Conservation (phyloP, 92 coral and sea anemone genomes). For the Zoanthus sansibaricus region DNA sequence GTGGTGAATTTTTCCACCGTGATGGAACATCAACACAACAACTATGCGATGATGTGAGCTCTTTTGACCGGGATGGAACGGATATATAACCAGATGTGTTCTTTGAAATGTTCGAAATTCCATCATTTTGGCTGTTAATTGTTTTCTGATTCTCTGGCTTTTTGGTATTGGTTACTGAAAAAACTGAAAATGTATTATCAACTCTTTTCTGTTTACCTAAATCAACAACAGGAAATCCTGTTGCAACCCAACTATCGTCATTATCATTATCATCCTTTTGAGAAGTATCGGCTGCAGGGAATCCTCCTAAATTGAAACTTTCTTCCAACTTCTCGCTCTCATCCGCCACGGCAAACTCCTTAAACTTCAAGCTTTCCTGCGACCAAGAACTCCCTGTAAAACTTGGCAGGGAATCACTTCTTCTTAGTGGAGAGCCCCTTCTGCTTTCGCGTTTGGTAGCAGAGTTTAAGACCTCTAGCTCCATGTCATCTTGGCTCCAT, state of each 20-base stretch:
- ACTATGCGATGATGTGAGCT: slow-evolving; percentile 60
- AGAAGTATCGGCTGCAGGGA: slow-evolving; percentile 47
- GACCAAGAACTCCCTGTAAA: slow-evolving; percentile 89
- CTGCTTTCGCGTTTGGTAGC: slow-evolving; percentile 30
- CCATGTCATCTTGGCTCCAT: slow-evolving; percentile 65
- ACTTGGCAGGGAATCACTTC: slow-evolving; percentile 86
- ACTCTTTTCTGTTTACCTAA: slow-evolving; percentile 53
- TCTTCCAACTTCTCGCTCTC: slow-evolving; percentile 43
- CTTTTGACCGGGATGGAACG: slow-evolving; percentile 13
- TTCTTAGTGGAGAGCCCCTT: slow-evolving; percentile 35
- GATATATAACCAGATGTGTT: slow-evolving; percentile 14
- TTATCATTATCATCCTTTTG: slow-evolving; percentile 48
- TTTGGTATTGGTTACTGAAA: not conserved
- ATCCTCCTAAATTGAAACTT: slow-evolving; percentile 42
- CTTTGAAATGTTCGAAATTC: not conserved
- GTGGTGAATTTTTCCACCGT: slow-evolving; percentile 72
- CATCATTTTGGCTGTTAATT: not conserved
- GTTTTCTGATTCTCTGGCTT: slow-evolving; percentile 12
- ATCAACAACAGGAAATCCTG: slow-evolving; percentile 95
- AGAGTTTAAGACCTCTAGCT: slow-evolving; percentile 12
- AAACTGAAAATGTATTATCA: not conserved
- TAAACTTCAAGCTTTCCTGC: slow-evolving; percentile 72
- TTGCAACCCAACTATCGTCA: slow-evolving; percentile 66
- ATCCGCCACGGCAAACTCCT: slow-evolving; percentile 45
- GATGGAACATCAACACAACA: slow-evolving; percentile 73